These are phyloP conservation scores for Ectemnius lituratus DNA, from an alignment of 2,888 invertebrate genomes.

Conservation along the genomic window DNA sequence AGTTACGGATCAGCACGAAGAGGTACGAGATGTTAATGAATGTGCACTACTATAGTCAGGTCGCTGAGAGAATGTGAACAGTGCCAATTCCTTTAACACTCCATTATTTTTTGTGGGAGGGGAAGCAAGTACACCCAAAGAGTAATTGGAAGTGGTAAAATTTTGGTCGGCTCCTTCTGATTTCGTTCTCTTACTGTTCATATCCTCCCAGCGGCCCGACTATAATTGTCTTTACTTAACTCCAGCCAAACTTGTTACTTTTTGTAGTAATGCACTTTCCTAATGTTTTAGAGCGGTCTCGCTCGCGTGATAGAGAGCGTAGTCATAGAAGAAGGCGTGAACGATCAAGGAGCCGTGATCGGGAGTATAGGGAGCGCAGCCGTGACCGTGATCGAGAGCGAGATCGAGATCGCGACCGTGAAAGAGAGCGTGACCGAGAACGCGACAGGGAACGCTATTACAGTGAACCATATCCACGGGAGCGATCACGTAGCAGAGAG, in stretches of 20 bases:
- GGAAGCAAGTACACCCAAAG: no score
- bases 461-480: slow-evolving; percentile 80
- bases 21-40: slow-evolving; percentile 74
- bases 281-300: slow-evolving; percentile 77
- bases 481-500: slow-evolving; percentile 91
- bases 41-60: no score
- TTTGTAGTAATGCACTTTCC: background rate
- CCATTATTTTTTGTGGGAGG: no score
- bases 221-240: no score
- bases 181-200: no score
- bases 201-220: no score
- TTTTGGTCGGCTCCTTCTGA: no score
- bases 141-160: no score
- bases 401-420: slow-evolving; percentile 80
- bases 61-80: no score
- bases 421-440: slow-evolving; percentile 80
- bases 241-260: background rate
- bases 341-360: slow-evolving; percentile 85
- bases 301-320: slow-evolving; percentile 79
- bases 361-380: slow-evolving; percentile 81
- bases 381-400: slow-evolving; percentile 80
- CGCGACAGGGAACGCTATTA: slow-evolving; percentile 79
- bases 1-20: slow-evolving; percentile 90
- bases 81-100: no score
- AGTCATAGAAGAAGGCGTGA: slow-evolving; percentile 84